A percentile compares a stretch with the other conserved stretches of the same genome.
phyloP scores from a whole-genome alignment of 30 jellyfish, hydroid and myxozoan species.

The Calvadosia cruxmelitensis region DNA sequence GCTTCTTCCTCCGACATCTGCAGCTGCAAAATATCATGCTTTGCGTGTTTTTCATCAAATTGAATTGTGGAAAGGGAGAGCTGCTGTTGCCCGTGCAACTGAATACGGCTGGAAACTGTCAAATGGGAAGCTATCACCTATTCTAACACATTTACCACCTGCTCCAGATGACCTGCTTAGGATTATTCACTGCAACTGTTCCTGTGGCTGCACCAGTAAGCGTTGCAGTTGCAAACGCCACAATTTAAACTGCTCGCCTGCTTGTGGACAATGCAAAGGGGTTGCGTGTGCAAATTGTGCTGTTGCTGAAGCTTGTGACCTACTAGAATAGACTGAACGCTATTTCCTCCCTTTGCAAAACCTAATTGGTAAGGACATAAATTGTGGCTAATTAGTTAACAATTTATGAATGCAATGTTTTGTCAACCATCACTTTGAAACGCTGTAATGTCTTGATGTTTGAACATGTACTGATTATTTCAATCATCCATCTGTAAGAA shows the following conservation, averaged over 20 bases:
- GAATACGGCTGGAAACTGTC: conserved; percentile 37
- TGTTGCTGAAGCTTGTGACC: too few species aligned
- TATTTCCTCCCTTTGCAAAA: too few species aligned
- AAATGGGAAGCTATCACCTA: conserved; percentile 24
- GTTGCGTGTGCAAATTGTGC: conserved; percentile 43
- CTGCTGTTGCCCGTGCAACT: conserved; percentile 20
- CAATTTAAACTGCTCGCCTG: conserved; percentile 27
- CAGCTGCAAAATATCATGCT: conserved; percentile 50
- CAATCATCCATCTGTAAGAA: too few species aligned
- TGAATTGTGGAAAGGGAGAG: conserved; percentile 40
- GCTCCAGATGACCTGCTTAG: conserved; percentile 58
- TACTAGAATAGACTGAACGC: too few species aligned
- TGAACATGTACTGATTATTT: too few species aligned
- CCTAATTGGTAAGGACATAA: too few species aligned
- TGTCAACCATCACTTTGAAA: too few species aligned
- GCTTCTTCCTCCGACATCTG: conserved; percentile 43
- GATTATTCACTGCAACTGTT: conserved; percentile 39
- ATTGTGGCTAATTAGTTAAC: too few species aligned
- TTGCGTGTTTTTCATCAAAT: conserved; percentile 23
- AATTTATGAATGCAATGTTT: too few species aligned
- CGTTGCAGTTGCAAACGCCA: conserved; percentile 45
- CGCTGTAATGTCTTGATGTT: too few species aligned
- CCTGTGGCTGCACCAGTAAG: conserved; percentile 25
- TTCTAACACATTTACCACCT: conserved; percentile 28
- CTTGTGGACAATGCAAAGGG: conserved; percentile 42